These are phyloP conservation scores for Ichneumon xanthorius DNA, from an alignment of 2,888 invertebrate species.

Conservation along the genomic window DNA sequence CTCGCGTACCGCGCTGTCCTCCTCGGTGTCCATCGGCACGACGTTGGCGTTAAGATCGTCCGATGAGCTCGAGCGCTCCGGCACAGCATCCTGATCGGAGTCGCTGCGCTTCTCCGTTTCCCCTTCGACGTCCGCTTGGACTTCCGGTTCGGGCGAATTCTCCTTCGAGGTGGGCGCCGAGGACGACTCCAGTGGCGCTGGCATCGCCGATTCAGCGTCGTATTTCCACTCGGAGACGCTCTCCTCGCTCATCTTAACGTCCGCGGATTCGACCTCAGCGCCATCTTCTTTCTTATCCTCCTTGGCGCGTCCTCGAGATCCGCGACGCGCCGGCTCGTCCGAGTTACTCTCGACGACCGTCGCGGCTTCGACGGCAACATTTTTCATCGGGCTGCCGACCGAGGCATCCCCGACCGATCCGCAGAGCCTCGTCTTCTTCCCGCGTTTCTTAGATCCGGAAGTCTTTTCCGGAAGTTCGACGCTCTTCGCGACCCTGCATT, in stretches of 20 bases:
- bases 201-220: slow-evolving; percentile 83
- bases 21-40: slow-evolving; percentile 74
- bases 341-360: slow-evolving; percentile 16
- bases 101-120: slow-evolving; percentile 76
- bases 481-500: slow-evolving; percentile 12
- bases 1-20: slow-evolving; percentile 70
- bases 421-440: slow-evolving; percentile 51
- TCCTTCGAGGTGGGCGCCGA: slow-evolving; percentile 65
- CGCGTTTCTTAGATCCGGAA: slow-evolving; percentile 50
- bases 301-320: slow-evolving; percentile 15
- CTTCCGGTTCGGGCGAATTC: slow-evolving; percentile 56
- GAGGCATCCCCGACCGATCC: neutral
- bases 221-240: slow-evolving; percentile 62
- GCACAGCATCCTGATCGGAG: slow-evolving; percentile 74
- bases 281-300: slow-evolving; percentile 15
- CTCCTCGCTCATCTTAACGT: slow-evolving; percentile 54
- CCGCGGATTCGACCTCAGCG: neutral
- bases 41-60: slow-evolving; percentile 79
- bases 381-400: slow-evolving; percentile 11
- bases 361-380: slow-evolving; percentile 31
- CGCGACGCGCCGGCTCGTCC: slow-evolving; percentile 28
- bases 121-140: slow-evolving; percentile 47
- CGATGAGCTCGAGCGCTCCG: slow-evolving; percentile 78
- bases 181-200: slow-evolving; percentile 22
- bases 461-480: slow-evolving; percentile 40